phyloP scores from a whole-genome alignment of 2,797 vertebrate genomes.

The Halcyon badia region DNA sequence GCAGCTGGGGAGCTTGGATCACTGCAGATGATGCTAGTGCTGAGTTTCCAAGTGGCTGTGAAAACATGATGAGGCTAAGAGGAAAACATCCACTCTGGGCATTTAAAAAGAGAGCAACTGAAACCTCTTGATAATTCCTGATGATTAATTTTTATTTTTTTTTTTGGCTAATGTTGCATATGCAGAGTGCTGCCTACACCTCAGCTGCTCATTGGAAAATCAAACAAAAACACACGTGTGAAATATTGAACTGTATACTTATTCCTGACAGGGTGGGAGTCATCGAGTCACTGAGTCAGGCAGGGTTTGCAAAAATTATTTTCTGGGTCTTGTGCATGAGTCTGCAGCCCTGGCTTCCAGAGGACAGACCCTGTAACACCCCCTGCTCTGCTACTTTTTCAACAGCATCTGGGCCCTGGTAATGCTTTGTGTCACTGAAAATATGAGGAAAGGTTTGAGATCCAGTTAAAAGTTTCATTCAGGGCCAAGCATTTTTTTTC shows the following conservation, averaged over 20 bases:
- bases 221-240: neutral
- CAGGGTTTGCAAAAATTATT: neutral
- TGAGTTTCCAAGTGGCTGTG: conserved; percentile 52
- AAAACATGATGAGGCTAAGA: conserved; percentile 53
- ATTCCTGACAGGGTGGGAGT: neutral
- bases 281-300: neutral
- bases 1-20: conserved; percentile 31
- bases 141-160: neutral
- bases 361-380: fast-evolving
- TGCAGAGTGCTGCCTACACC: neutral
- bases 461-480: neutral
- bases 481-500: neutral
- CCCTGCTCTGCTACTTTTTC: neutral
- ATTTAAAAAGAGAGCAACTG: conserved; percentile 49
- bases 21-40: neutral
- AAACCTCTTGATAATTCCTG: conserved; percentile 6
- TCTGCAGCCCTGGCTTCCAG: neutral
- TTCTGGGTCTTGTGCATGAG: neutral
- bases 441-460: neutral
- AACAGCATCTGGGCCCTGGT: neutral
- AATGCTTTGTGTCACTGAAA: neutral
- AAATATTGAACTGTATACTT: neutral
- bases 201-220: conserved; percentile 31
- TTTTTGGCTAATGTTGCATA: neutral
- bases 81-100: conserved; percentile 42